Conservation (phyloP, 2,797 vertebrate genomes). For the Pelobates cultripes region DNA sequence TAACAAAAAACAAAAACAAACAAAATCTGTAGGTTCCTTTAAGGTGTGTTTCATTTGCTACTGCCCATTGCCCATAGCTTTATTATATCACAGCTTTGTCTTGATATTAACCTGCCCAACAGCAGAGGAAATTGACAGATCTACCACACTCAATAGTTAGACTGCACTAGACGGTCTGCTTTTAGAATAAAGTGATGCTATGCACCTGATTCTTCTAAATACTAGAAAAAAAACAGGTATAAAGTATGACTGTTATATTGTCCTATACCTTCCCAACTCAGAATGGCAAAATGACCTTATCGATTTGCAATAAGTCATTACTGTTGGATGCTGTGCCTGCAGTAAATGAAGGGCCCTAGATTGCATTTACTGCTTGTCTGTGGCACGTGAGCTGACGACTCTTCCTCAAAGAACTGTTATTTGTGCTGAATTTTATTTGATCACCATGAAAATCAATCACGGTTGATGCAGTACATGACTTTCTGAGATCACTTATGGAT, state of each 20-base stretch:
- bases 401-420: constrained; percentile 34
- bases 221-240: constrained; percentile 16
- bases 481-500: constrained; percentile 52
- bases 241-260: constrained; percentile 29
- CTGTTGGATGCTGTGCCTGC: constrained; percentile 12
- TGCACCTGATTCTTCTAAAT: constrained; percentile 7
- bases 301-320: constrained; percentile 53
- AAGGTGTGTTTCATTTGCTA: too few relatives aligned
- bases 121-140: not conserved
- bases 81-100: too few relatives aligned
- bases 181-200: not conserved
- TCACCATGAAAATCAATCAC: constrained; percentile 49
- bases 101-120: not conserved
- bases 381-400: constrained; percentile 18
- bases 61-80: too few relatives aligned
- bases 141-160: not conserved
- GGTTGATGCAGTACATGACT: constrained; percentile 35
- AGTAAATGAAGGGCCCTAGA: constrained; percentile 36
- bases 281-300: constrained; percentile 51
- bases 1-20: too few relatives aligned
- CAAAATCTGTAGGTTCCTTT: too few relatives aligned
- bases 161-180: not conserved
- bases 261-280: constrained; percentile 23
- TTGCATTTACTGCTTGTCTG: constrained; percentile 32
- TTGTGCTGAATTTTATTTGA: constrained; percentile 47